Conservation (phyloP, 2,113 vertebrate genomes). For the Zapus hudsonius region DNA sequence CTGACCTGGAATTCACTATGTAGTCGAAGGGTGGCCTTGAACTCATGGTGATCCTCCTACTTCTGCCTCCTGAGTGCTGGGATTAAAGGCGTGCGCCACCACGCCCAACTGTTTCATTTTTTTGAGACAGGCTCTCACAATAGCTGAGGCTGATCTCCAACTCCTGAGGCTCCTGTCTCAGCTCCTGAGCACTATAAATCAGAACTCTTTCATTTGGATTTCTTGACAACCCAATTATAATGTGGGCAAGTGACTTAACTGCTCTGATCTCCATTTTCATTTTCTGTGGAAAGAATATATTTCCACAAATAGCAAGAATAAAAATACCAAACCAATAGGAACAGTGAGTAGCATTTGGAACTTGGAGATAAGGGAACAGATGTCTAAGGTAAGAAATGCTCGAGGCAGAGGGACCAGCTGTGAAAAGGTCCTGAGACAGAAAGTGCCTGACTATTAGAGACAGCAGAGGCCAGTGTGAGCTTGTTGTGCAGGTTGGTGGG, state of each 20-base stretch:
- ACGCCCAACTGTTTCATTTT: no score
- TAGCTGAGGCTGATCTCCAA: no score
- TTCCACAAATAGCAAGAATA: slow-evolving; percentile 4
- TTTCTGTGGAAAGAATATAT: not conserved
- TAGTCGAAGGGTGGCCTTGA: not conserved
- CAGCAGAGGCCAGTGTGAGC: rapidly evolving
- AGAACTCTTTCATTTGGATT: not conserved
- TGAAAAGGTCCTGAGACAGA: slow-evolving; percentile 10
- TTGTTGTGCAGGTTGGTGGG: rapidly evolving
- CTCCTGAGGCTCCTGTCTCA: not conserved
- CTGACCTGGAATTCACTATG: not conserved
- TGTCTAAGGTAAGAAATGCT: not conserved
- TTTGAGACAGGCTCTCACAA: no score
- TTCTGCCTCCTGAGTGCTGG: no score
- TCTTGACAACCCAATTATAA: not conserved
- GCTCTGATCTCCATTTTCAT: not conserved
- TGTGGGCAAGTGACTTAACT: not conserved
- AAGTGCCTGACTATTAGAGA: not conserved
- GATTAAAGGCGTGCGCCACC: no score
- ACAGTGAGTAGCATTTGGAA: not conserved
- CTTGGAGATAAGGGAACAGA: not conserved
- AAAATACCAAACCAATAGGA: not conserved
- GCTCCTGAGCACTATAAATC: not conserved
- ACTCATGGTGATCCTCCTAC: not conserved
- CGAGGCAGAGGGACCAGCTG: not conserved